A percentile compares a stretch with the other conserved stretches of the same genome.
Conservation (phyloP, 2,113 vertebrate genomes). For the Neogobius melanostomus region DNA sequence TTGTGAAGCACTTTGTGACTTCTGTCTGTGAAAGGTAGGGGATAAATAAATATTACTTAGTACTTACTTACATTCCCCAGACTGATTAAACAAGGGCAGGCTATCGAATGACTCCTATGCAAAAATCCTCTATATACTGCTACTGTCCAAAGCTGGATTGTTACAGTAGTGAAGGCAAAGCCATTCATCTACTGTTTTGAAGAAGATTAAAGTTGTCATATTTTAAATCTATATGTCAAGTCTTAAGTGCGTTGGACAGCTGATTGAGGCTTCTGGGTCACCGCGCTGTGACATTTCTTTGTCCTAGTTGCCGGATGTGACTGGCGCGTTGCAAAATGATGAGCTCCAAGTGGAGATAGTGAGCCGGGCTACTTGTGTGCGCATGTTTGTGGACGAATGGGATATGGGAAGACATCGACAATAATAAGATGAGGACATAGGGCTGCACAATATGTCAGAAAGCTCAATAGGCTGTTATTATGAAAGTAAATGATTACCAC, state of each 20-base stretch:
- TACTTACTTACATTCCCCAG: slow-evolving; percentile 7
- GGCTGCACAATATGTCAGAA: background rate
- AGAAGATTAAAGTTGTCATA: slow-evolving; percentile 21
- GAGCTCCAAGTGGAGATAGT: slow-evolving; percentile 17
- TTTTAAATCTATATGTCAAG: slow-evolving; percentile 14
- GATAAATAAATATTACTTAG: too few relatives aligned
- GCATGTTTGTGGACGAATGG: slow-evolving; percentile 21
- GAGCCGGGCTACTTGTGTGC: background rate
- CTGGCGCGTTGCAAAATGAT: slow-evolving; percentile 24
- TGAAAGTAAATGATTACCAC: background rate
- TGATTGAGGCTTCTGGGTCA: slow-evolving; percentile 17
- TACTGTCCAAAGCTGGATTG: slow-evolving; percentile 19
- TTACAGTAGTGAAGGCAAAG: slow-evolving; percentile 19
- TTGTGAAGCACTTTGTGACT: too few relatives aligned
- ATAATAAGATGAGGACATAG: background rate
- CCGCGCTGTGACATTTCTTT: slow-evolving; percentile 16
- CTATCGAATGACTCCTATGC: slow-evolving; percentile 32
- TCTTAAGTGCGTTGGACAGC: slow-evolving; percentile 35
- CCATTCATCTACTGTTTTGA: slow-evolving; percentile 20
- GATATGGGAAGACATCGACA: slow-evolving; percentile 1
- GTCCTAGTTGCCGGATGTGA: slow-evolving; percentile 21
- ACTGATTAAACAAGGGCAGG: slow-evolving; percentile 37
- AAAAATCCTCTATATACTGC: slow-evolving; percentile 14
- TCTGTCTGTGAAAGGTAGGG: too few relatives aligned
- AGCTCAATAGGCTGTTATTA: background rate